Conservation (phyloP, 2,113 vertebrate genomes). For the Mugil cephalus region DNA sequence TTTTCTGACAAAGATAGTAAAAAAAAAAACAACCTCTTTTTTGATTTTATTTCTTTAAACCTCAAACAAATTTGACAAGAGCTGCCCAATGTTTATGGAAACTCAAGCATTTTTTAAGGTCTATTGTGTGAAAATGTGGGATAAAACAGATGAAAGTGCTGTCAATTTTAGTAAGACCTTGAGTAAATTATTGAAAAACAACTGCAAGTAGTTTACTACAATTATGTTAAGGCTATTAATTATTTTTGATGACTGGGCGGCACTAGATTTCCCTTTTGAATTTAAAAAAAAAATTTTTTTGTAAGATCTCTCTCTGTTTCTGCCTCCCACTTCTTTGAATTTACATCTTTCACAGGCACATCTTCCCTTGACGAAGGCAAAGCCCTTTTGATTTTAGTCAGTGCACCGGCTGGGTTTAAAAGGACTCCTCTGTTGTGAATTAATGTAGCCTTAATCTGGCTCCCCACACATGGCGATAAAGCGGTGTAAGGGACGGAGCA, state of each 20-base stretch:
- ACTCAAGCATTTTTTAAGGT: neutral
- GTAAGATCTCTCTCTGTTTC: neutral
- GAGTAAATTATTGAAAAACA: conserved; percentile 3
- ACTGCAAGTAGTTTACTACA: neutral
- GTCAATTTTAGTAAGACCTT: neutral
- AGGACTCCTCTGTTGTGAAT: conserved; percentile 70
- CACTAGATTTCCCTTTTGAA: neutral
- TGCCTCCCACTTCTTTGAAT: neutral
- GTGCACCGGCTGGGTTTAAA: conserved; percentile 49
- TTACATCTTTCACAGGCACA: conserved; percentile 20
- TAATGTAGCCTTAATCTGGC: conserved; percentile 78
- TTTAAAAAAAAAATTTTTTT: neutral
- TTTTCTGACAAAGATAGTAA: neutral
- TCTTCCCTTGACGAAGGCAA: conserved; percentile 34
- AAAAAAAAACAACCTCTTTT: too few species aligned
- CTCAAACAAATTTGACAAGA: too few species aligned
- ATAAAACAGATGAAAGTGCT: neutral
- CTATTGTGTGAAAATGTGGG: neutral
- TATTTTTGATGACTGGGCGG: neutral
- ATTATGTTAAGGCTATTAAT: conserved; percentile 10
- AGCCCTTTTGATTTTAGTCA: conserved; percentile 62
- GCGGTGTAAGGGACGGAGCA: conserved; percentile 31
- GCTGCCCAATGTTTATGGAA: neutral
- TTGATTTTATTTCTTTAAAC: too few species aligned
- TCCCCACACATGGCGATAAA: conserved; percentile 58